Evolutionary conservation across 1,140 invertebrate genomes (phyloP).

Genomic region (Apis laboriosa): DNA sequence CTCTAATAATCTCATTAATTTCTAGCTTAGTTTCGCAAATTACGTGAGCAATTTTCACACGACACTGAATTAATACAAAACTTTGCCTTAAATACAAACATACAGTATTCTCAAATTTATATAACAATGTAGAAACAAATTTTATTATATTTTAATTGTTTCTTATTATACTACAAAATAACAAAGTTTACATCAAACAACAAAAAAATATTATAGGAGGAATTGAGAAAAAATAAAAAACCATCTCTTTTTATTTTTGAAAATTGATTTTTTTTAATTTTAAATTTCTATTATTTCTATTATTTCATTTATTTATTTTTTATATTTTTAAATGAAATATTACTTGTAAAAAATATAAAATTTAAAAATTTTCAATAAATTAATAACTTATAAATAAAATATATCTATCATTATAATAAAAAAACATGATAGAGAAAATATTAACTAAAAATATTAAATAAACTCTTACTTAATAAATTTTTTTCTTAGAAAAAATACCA

Average conservation of each 20-base stretch:
- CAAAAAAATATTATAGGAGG: background rate
- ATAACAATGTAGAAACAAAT: constrained; percentile 7
- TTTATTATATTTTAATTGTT: background rate
- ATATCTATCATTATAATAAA: too few species aligned
- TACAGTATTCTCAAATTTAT: background rate
- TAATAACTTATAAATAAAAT: too few species aligned
- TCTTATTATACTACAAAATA: background rate
- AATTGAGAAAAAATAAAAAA: background rate
- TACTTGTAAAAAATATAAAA: too few species aligned
- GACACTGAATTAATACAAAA: background rate
- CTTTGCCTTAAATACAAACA: background rate
- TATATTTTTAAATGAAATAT: too few species aligned
- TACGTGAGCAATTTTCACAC: constrained; percentile 11
- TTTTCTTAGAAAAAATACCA: too few species aligned
- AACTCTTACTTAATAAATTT: too few species aligned
- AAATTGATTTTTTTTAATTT: too few species aligned
- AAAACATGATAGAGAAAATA: too few species aligned
- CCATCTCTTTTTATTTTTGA: background rate
- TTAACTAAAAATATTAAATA: too few species aligned
- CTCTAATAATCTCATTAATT: constrained; percentile 13
- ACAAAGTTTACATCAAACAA: background rate
- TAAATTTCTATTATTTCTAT: too few species aligned
- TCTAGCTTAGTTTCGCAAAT: constrained; percentile 12
- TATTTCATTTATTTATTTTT: too few species aligned
- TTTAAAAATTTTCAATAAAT: too few species aligned